Evolutionary conservation across 2,797 vertebrate species (phyloP).

Genomic region (Scomberomorus guttatus): DNA sequence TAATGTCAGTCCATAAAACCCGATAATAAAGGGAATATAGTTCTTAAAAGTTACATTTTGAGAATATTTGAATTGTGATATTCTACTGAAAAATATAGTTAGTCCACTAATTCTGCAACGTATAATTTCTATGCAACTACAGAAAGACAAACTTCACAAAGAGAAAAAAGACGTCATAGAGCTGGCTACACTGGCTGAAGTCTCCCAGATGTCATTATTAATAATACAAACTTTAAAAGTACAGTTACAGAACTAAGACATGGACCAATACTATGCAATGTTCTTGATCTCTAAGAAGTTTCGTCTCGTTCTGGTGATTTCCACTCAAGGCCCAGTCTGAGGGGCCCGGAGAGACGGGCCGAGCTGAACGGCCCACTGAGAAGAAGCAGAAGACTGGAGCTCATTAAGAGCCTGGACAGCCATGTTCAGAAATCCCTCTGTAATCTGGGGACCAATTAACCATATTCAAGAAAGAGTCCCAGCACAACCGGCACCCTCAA

Average conservation of each 20-base stretch:
- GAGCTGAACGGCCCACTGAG: constrained; percentile 24
- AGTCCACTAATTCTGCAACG: background rate
- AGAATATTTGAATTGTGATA: background rate
- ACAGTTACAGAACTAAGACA: background rate
- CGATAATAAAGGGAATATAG: too few species aligned
- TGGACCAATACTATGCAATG: background rate
- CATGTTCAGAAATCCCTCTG: constrained; percentile 67
- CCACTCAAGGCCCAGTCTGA: constrained; percentile 15
- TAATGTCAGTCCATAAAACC: too few species aligned
- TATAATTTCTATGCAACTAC: background rate
- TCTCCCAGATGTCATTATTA: background rate
- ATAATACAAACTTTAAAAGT: background rate
- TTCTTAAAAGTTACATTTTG: too few species aligned
- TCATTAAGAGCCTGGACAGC: constrained; percentile 78
- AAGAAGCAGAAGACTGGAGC: constrained; percentile 47
- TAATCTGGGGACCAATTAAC: constrained; percentile 85
- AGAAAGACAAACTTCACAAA: background rate
- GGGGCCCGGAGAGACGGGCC: constrained; percentile 13
- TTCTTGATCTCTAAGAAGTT: constrained; percentile 29
- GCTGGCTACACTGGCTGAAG: background rate
- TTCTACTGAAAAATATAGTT: background rate
- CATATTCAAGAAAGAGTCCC: constrained; percentile 60
- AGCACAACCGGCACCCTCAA: constrained; percentile 35
- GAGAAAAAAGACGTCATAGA: background rate
- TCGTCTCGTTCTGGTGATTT: constrained; percentile 37